phyloP scores from a whole-genome alignment of 30 jellyfish, hydroid and myxozoan genomes.

The Haliclystus octoradiatus region DNA sequence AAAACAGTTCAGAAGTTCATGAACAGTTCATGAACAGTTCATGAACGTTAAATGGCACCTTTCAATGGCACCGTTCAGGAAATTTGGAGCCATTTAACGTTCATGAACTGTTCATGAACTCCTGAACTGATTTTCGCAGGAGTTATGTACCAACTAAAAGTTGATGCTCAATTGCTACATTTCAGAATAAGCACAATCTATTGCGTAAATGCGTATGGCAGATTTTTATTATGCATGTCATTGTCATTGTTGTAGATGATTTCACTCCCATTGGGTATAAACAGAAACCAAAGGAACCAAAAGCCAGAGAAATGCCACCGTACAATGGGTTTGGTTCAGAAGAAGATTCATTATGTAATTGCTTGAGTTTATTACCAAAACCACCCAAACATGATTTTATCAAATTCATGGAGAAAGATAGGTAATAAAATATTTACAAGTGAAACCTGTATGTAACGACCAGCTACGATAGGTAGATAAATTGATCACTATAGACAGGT shows the following conservation, averaged over 20 bases:
- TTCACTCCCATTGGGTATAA: constrained; percentile 61
- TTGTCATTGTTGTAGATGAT: constrained; percentile 45
- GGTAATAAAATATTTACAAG: constrained; percentile 52
- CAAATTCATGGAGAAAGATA: constrained; percentile 90
- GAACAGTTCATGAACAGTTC: background rate
- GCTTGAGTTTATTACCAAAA: constrained; percentile 76
- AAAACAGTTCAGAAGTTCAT: too few relatives aligned
- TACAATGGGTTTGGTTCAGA: constrained; percentile 92
- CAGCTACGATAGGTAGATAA: too few relatives aligned
- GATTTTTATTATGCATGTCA: too few relatives aligned
- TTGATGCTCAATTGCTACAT: background rate
- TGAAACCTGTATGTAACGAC: too few relatives aligned
- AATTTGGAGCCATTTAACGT: too few relatives aligned
- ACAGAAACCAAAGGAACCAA: constrained; percentile 31
- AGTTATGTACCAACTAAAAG: background rate
- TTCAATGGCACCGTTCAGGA: too few relatives aligned
- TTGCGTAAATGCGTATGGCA: too few relatives aligned
- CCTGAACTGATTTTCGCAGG: too few relatives aligned
- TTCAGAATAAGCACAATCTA: too few relatives aligned
- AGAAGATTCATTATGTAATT: constrained; percentile 82
- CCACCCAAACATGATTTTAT: constrained; percentile 95
- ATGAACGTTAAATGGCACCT: too few relatives aligned
- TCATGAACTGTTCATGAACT: too few relatives aligned
- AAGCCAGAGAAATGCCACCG: constrained; percentile 73
- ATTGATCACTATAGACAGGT: too few relatives aligned